These are phyloP conservation scores for Centrocercus urophasianus DNA, from an alignment of 2,113 vertebrate species.

Conservation along the genomic window DNA sequence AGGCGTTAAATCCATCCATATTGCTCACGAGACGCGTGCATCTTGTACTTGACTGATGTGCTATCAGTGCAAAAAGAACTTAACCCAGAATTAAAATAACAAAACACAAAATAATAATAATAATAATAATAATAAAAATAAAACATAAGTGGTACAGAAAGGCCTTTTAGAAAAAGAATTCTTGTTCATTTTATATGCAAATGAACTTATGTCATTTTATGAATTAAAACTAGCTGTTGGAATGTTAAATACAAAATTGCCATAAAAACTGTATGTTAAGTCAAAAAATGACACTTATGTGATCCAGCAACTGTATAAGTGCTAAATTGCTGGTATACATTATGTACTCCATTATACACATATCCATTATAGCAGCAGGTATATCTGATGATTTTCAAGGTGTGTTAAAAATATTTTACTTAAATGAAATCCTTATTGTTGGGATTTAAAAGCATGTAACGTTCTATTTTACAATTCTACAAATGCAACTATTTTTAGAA, in stretches of 20 bases:
- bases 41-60: neutral
- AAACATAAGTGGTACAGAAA: neutral
- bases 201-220: neutral
- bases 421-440: neutral
- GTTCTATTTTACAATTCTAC: neutral
- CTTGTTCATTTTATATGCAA: neutral
- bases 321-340: neutral
- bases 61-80: neutral
- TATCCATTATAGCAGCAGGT: neutral
- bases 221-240: neutral
- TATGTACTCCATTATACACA: neutral
- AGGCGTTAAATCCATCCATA: neutral
- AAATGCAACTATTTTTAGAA: neutral
- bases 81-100: neutral
- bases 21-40: fast-evolving
- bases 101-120: neutral
- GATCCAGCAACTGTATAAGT: neutral
- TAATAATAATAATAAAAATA: neutral
- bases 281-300: neutral
- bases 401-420: neutral
- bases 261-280: neutral
- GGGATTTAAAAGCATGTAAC: neutral
- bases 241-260: neutral
- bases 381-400: neutral
- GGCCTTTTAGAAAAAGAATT: neutral